Evolutionary conservation across 2,797 vertebrate species (phyloP).

Genomic region (Nyctibius grandis): DNA sequence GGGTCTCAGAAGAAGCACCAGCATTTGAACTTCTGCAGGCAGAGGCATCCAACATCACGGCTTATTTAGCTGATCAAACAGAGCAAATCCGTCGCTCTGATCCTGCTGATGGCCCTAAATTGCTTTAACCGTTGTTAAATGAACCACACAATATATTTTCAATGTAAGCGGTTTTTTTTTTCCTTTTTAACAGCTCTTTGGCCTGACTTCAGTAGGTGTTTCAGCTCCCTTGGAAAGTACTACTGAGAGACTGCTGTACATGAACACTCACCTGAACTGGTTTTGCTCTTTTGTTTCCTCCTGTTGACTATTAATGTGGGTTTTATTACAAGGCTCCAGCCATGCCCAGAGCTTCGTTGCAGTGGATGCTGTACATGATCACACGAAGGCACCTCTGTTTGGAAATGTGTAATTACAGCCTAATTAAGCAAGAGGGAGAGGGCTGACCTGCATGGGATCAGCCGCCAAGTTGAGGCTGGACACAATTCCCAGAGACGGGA

Average conservation of each 20-base stretch:
- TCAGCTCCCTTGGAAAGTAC: background rate
- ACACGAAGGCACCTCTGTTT: background rate
- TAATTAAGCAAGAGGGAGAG: background rate
- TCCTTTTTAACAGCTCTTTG: background rate
- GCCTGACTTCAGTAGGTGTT: background rate
- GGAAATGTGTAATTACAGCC: background rate
- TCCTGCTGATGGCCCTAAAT: constrained; percentile 37
- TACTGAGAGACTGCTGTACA: background rate
- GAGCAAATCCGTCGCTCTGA: constrained; percentile 29
- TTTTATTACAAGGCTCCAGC: background rate
- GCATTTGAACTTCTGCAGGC: background rate
- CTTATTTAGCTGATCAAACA: constrained; percentile 47
- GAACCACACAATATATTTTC: constrained; percentile 13
- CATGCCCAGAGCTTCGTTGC: background rate
- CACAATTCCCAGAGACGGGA: too few relatives aligned
- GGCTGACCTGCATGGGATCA: background rate
- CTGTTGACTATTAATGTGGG: background rate
- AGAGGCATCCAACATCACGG: background rate
- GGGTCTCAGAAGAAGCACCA: background rate
- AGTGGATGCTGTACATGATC: background rate
- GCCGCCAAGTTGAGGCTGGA: rapidly evolving
- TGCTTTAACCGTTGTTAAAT: constrained; percentile 34
- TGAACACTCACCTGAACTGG: background rate
- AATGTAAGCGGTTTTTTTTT: background rate
- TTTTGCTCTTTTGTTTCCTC: background rate